Percentiles rank a stretch among this genome's conserved stretches.
phyloP scores from a whole-genome alignment of 2,888 invertebrate genomes.

The Elmis aenea region DNA sequence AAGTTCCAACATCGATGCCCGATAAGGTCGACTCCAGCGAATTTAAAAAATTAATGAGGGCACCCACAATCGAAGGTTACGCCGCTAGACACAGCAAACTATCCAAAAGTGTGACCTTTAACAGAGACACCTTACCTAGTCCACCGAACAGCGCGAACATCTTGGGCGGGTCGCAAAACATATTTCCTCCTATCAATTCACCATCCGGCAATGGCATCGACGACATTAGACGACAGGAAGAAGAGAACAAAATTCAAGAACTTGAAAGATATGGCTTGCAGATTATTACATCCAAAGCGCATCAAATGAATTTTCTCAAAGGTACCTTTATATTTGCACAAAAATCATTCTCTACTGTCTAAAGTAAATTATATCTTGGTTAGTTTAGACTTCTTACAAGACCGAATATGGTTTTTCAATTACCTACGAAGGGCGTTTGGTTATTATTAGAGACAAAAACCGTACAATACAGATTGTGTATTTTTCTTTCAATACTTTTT shows the following conservation, averaged over 20 bases:
- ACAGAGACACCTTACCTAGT: conserved; percentile 76
- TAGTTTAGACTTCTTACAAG: too few relatives aligned
- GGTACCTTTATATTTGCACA: conserved; percentile 48
- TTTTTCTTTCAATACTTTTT: too few relatives aligned
- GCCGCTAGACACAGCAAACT: conserved; percentile 84
- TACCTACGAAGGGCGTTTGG: too few relatives aligned
- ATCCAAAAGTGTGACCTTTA: conserved; percentile 84
- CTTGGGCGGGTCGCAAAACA: conserved; percentile 26
- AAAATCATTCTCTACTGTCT: too few relatives aligned
- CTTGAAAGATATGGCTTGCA: conserved; percentile 54
- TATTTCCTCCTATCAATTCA: conserved; percentile 40
- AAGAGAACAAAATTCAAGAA: conserved; percentile 53
- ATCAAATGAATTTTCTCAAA: conserved; percentile 55
- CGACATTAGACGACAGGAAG: conserved; percentile 42
- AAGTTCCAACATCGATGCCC: conserved; percentile 31
- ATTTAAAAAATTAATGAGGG: conserved; percentile 66
- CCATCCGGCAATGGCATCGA: conserved; percentile 39
- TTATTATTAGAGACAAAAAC: too few relatives aligned
- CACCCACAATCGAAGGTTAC: conserved; percentile 83
- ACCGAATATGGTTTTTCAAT: too few relatives aligned
- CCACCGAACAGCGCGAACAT: conserved; percentile 55
- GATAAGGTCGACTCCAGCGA: conserved; percentile 50
- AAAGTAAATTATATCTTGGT: too few relatives aligned
- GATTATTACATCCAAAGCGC: conserved; percentile 54
- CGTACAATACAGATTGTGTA: too few relatives aligned